Conservation (phyloP, 2,113 vertebrate genomes). For the Ctenomys sociabilis region DNA sequence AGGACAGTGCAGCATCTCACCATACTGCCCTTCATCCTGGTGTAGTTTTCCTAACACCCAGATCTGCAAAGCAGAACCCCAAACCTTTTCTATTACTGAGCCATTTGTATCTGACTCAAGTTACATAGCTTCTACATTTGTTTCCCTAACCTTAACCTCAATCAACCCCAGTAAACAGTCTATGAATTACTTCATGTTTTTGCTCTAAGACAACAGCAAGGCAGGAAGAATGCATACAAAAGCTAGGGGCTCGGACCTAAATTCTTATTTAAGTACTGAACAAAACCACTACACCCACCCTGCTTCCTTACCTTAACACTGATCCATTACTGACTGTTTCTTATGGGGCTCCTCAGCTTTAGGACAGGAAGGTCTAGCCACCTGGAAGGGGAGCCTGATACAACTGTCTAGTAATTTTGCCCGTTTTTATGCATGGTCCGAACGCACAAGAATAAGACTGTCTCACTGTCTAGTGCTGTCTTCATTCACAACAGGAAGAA, state of each 20-base stretch:
- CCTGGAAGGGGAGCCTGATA: background rate
- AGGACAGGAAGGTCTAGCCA: background rate
- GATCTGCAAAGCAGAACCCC: background rate
- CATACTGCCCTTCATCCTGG: background rate
- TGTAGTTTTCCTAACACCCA: background rate
- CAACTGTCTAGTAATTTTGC: background rate
- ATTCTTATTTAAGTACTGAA: conserved; percentile 4
- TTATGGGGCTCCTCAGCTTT: background rate
- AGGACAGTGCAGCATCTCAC: background rate
- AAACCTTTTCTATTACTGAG: background rate
- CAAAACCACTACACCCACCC: background rate
- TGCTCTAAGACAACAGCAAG: background rate
- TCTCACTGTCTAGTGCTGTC: background rate
- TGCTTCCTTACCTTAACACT: background rate
- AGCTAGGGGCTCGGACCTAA: background rate
- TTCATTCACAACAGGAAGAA: background rate
- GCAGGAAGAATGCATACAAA: background rate
- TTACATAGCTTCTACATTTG: background rate
- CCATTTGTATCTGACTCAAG: background rate
- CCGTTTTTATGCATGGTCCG: background rate
- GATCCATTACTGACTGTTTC: background rate
- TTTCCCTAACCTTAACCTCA: background rate
- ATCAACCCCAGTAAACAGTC: background rate
- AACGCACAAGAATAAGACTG: background rate
- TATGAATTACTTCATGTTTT: background rate